These are phyloP conservation scores for Phalacrocorax brasilianus DNA, from an alignment of 2,113 vertebrate species.

Conservation along the genomic window DNA sequence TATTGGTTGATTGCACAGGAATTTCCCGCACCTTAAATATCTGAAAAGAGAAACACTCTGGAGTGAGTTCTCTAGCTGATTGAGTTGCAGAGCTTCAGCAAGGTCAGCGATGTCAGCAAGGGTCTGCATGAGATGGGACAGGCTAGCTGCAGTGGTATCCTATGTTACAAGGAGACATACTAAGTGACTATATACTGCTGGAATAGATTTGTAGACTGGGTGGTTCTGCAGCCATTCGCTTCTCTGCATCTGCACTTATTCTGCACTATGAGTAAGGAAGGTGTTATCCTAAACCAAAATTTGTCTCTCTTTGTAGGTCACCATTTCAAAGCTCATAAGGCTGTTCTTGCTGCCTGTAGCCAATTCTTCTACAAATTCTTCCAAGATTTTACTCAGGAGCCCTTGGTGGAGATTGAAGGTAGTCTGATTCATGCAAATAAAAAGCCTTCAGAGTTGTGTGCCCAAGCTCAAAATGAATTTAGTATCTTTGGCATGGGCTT, in stretches of 20 bases:
- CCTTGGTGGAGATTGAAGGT: slow-evolving; percentile 98
- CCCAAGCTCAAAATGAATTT: not conserved
- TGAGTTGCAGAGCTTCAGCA: not conserved
- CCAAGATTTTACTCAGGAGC: slow-evolving; percentile 95
- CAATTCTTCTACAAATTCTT: slow-evolving; percentile 99
- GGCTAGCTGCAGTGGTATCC: not conserved
- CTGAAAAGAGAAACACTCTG: not conserved
- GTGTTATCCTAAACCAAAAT: not conserved
- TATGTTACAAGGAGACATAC: not conserved
- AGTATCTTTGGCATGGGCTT: not conserved
- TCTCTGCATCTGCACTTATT: not conserved
- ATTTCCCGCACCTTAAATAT: not conserved
- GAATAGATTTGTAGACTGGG: not conserved
- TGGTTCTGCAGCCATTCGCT: not conserved
- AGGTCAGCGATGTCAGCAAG: not conserved
- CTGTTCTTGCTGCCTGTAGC: slow-evolving; percentile 96
- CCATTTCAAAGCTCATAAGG: slow-evolving; percentile 98
- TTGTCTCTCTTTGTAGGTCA: slow-evolving; percentile 77
- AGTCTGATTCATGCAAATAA: not conserved
- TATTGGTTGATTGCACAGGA: not conserved
- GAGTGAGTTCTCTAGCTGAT: not conserved
- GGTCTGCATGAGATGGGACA: too few species aligned
- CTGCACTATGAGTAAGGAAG: not conserved
- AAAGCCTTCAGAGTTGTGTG: not conserved
- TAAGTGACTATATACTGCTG: not conserved